Base-by-base conservation (phyloP, 2,888 invertebrate species). In the Tinea semifulvella region DNA sequence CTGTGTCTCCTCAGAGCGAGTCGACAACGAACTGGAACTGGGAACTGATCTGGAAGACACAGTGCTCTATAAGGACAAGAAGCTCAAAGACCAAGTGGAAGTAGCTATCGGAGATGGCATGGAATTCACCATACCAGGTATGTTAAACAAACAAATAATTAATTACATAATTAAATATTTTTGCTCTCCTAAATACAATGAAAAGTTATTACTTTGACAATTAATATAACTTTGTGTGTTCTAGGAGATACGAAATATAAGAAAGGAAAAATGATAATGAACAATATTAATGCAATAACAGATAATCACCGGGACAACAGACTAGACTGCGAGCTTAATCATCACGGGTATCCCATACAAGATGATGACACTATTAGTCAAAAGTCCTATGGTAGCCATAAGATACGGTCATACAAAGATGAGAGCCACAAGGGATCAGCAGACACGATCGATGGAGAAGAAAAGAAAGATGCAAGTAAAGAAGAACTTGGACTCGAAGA, bases 61-160 rank as follows among this genome's bases (percentile, higher is more conserved):
- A 45, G 88, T 93, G 55, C 85, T 92, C 59, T 91, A 90, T 72
- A 89, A 91, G 67, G 92, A 93, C 62, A 92, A 92, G 73, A 94
- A 94, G 73, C 89, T 90, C 60, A 91, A 92, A 82, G 92, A 92
- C 63, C 91, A 92, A 73, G 85, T 94, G 53, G 94, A 95, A 82
- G 93, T 94, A 52, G 93, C 94, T 50, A 93, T 94, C 61, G 94
- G 94, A 40, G 94, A 94, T 67, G 94, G 94, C 53, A 94, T 94
- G 91, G 94, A 94, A 73, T 93, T 94, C 63, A 94, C 93, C 43
- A 94, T 94, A 81, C 94, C 93, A 72, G 94, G 93, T 87, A 85
- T n/a, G 4, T 31, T 22, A 22, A 22, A 22, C 5, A 22, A 22
- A 22, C 8, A 8, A 7, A 8, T 7, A 22, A 7, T 22, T 7